phyloP scores from a whole-genome alignment of 2,797 vertebrate species.

The Echeneis naucrates region DNA sequence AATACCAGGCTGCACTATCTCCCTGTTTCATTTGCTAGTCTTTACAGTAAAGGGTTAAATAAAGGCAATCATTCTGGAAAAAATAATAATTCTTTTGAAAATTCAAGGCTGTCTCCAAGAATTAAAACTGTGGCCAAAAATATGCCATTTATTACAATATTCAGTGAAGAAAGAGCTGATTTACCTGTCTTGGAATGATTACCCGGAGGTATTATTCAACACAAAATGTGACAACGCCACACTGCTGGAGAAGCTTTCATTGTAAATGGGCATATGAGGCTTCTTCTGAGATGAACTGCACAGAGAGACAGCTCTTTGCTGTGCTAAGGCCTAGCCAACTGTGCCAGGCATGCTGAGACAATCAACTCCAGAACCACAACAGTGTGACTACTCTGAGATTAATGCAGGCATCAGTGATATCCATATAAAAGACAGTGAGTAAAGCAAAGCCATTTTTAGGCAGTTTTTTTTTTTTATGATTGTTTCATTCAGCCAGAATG shows the following conservation, averaged over 20 bases:
- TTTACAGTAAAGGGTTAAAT: constrained; percentile 5
- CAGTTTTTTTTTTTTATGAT: constrained; percentile 43
- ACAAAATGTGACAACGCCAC: constrained; percentile 14
- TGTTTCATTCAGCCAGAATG: constrained; percentile 38
- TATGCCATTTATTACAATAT: neutral
- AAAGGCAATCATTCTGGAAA: neutral
- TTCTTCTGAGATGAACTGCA: constrained; percentile 34
- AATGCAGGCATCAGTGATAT: constrained; percentile 50
- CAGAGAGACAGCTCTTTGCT: constrained; percentile 50
- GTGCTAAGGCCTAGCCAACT: constrained; percentile 55
- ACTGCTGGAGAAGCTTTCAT: constrained; percentile 31
- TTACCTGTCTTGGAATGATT: constrained; percentile 7
- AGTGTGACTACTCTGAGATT: constrained; percentile 58
- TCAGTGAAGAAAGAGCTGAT: neutral
- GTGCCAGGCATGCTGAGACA: constrained; percentile 62
- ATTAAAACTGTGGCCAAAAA: neutral
- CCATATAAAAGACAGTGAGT: constrained; percentile 43
- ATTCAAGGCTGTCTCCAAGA: neutral
- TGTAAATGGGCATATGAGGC: constrained; percentile 40
- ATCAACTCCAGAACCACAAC: constrained; percentile 60
- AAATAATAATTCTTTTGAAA: neutral
- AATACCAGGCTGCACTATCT: neutral
- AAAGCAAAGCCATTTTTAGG: constrained; percentile 35
- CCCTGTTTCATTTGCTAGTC: neutral
- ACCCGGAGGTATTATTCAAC: constrained; percentile 20